phyloP scores from a whole-genome alignment of 2,888 invertebrate species.

The Agapetus fuscipes region DNA sequence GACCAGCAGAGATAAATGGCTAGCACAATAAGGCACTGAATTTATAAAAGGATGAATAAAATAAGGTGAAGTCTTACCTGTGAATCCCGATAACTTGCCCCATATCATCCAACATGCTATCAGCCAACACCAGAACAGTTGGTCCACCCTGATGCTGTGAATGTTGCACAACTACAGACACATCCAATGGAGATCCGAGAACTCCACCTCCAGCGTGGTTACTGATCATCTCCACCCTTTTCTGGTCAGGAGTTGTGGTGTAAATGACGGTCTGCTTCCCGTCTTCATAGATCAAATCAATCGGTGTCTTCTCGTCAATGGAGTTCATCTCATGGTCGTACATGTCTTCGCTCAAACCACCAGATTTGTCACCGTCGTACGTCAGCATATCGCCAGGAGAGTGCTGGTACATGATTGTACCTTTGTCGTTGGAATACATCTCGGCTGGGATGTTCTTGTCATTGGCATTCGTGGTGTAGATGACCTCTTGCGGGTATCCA shows the following conservation, averaged over 20 bases:
- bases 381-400: conserved; percentile 33
- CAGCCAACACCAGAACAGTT: conserved; percentile 63
- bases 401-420: conserved; percentile 41
- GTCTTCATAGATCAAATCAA: conserved; percentile 76
- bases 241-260: conserved; percentile 68
- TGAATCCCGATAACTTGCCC: conserved; percentile 55
- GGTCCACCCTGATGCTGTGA: conserved; percentile 35
- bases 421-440: conserved; percentile 43
- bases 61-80: conserved; percentile 38
- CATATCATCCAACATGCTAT: conserved; percentile 61
- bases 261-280: conserved; percentile 79
- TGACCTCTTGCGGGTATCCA: conserved; percentile 50
- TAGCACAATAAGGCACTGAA: no score
- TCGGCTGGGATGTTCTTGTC: conserved; percentile 50
- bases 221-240: conserved; percentile 70
- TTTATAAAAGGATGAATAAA: no score
- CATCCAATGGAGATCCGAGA: conserved; percentile 41
- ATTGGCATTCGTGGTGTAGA: conserved; percentile 41
- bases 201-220: conserved; percentile 53
- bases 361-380: conserved; percentile 30
- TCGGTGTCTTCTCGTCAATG: conserved; percentile 60
- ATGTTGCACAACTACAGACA: conserved; percentile 42
- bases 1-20: no score
- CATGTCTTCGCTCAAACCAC: conserved; percentile 38
- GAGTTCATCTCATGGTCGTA: conserved; percentile 43